Conservation (phyloP, 2,113 vertebrate species). For the Acanthochromis polyacanthus region DNA sequence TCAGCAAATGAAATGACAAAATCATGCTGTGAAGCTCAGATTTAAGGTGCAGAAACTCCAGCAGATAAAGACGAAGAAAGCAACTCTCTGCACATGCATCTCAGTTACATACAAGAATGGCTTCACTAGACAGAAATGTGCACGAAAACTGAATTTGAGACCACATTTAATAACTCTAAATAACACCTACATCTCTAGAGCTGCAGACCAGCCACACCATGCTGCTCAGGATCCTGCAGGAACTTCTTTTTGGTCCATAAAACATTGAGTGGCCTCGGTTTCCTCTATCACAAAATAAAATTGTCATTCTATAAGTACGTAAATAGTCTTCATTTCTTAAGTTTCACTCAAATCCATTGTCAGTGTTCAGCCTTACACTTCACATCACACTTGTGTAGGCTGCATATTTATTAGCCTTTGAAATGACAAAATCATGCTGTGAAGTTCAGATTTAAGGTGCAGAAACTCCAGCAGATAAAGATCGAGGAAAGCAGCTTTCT, state of each 20-base stretch:
- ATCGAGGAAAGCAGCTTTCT: neutral
- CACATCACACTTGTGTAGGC: no score
- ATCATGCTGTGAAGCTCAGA: neutral
- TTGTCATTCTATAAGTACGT: no score
- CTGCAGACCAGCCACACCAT: neutral
- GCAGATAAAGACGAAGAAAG: neutral
- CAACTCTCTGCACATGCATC: neutral
- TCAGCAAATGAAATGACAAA: neutral
- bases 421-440: neutral
- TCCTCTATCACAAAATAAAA: no score
- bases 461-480: neutral
- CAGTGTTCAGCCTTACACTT: no score
- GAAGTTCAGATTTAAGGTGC: neutral
- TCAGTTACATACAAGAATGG: no score
- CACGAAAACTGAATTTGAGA: neutral
- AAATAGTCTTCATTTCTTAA: no score
- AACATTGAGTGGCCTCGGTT: no score
- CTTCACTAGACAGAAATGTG: neutral
- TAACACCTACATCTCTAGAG: neutral
- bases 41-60: neutral
- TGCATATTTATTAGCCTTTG: no score
- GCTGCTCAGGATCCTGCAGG: neutral
- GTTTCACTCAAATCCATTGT: no score
- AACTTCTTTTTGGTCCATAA: no score
- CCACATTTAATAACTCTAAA: no score